These are phyloP conservation scores for Acrocephalus kingi DNA, from an alignment of 2,113 vertebrate species.

Conservation along the genomic window DNA sequence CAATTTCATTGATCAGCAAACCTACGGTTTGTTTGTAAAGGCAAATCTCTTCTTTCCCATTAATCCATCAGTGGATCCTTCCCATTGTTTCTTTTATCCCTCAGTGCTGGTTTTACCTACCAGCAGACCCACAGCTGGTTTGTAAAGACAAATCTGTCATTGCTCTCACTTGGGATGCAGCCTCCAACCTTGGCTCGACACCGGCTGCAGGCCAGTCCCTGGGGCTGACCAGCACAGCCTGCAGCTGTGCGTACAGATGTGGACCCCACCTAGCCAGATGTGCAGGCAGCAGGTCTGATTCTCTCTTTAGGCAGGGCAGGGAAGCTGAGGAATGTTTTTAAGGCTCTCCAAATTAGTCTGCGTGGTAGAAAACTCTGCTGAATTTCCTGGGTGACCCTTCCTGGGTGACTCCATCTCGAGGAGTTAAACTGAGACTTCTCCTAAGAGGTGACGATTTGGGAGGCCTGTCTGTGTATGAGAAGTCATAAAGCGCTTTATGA, in stretches of 20 bases:
- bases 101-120: too few relatives aligned
- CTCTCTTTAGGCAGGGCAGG: not conserved
- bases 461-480: too few relatives aligned
- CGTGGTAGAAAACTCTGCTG: not conserved
- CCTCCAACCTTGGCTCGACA: not conserved
- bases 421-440: not conserved
- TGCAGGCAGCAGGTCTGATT: not conserved
- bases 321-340: not conserved
- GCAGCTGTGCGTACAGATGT: not conserved
- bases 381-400: not conserved
- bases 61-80: too few relatives aligned
- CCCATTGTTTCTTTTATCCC: too few relatives aligned
- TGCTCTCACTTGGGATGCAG: not conserved
- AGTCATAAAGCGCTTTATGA: not conserved
- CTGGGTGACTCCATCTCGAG: rapidly evolving
- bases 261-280: not conserved
- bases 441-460: not conserved
- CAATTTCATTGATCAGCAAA: too few relatives aligned
- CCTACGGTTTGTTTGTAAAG: too few relatives aligned
- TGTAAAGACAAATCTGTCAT: too few relatives aligned
- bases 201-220: not conserved
- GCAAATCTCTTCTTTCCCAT: too few relatives aligned
- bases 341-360: not conserved
- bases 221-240: not conserved
- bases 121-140: too few relatives aligned